These are phyloP conservation scores for Brachyrhaphis roseni DNA, from an alignment of 2,797 vertebrate genomes.

Conservation along the genomic window DNA sequence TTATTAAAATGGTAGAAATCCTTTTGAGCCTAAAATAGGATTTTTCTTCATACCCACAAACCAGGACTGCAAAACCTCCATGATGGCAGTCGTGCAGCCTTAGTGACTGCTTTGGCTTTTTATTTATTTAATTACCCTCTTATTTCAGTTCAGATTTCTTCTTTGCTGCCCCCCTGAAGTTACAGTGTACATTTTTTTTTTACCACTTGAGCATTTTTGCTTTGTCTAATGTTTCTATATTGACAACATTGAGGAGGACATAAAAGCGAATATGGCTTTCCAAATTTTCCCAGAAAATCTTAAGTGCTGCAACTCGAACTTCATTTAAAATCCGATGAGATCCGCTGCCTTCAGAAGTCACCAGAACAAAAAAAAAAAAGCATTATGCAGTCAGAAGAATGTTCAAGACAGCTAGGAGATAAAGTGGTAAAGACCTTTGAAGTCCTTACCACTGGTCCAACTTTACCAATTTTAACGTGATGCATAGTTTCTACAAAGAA, in stretches of 20 bases:
- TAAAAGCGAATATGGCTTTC: neutral
- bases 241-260: neutral
- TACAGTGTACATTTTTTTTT: neutral
- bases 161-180: neutral
- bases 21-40: constrained; percentile 1
- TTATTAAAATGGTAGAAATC: neutral
- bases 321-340: neutral
- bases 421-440: neutral
- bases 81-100: neutral
- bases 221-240: neutral
- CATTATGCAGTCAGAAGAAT: neutral
- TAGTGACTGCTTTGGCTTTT: neutral
- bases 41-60: constrained; percentile 14
- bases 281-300: neutral
- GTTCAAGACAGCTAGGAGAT: neutral
- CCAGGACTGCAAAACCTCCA: constrained; percentile 12
- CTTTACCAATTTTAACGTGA: neutral
- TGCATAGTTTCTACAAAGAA: neutral
- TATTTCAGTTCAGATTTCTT: neutral
- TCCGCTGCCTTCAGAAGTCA: neutral
- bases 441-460: no score
- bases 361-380: neutral
- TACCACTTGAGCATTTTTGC: neutral
- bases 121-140: neutral
- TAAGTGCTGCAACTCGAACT: no score